Base-by-base conservation (phyloP, 2,888 invertebrate species). In the Eupithecia vulgata region DNA sequence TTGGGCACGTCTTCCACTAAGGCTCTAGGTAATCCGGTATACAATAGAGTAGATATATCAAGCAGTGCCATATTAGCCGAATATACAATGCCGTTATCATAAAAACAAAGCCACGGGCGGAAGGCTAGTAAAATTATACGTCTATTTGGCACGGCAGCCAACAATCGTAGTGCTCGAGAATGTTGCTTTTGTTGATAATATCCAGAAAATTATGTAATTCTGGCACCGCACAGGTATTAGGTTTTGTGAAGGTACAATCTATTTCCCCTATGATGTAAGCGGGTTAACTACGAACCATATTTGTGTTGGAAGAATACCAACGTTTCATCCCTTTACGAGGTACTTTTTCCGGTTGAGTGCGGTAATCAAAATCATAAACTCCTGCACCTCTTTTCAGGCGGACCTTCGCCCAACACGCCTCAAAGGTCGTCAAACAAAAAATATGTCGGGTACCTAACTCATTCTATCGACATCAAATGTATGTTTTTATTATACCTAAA, bases 81-180 rank as follows among this genome's bases (percentile, higher is more conserved):
- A 5, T 57, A 57, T 25, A 57, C 57, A 57, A 35, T 7, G 65
- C 25, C n/a, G 37, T 65, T 65, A 65, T 65, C 65, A 42, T 37
- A 25, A 40, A 37, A 35, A 68, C 37, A 65, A 65, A 65, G 65
- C 65, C 21, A 65, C 21, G 12, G 15, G 57, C 12, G 30, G 52
- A 45, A 72, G 45, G 45, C 52, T 68, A 72, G 71, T 78, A 76
- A 79, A 78, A 78, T 80, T 76, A 77, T 78, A 76, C 73, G 75
- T 71, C 67, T 73, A 74, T 74, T 76, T 77, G 76, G 79, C 77
- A 77, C 68, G 74, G 48, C 70, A 74, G 75, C 78, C 79, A 80
- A 79, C 78, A 77, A 78, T 76, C 76, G 75, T 68, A 71, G 67
- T 72, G 71, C 74, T 71, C 69, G 76, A 74, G 74, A 78, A 76